Evolutionary conservation across 2,888 invertebrate genomes (phyloP).

Genomic region (Phengaris arion): DNA sequence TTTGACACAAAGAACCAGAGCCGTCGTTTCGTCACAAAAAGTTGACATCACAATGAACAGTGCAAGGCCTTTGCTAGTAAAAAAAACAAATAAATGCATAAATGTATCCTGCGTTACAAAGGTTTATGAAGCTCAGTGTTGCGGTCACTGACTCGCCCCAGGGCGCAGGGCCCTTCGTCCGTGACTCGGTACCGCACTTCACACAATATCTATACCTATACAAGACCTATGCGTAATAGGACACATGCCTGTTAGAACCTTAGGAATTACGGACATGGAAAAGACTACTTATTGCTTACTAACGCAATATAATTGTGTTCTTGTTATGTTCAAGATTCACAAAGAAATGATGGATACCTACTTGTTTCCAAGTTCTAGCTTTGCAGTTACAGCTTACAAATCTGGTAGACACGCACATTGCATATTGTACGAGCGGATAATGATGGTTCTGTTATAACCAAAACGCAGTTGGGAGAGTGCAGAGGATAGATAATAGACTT

Average conservation of each 20-base stretch:
- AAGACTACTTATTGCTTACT: too few relatives aligned
- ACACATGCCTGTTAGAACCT: neutral
- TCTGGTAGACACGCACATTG: too few relatives aligned
- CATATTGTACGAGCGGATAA: too few relatives aligned
- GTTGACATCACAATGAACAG: neutral
- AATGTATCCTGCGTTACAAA: neutral
- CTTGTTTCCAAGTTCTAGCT: too few relatives aligned
- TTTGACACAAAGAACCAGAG: neutral
- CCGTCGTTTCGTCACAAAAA: neutral
- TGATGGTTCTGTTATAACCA: too few relatives aligned
- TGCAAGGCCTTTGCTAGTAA: neutral
- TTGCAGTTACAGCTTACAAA: too few relatives aligned
- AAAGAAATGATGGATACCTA: neutral
- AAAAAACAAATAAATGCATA: neutral
- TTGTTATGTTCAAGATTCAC: neutral
- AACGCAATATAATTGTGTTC: too few relatives aligned
- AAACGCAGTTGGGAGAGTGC: too few relatives aligned
- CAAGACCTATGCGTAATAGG: neutral
- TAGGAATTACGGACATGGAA: too few relatives aligned
- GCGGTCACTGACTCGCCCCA: slow-evolving; percentile 5
- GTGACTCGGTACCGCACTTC: slow-evolving; percentile 7
- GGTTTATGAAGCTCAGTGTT: neutral
- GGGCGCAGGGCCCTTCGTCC: neutral
- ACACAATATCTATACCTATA: neutral
- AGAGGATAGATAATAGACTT: too few relatives aligned